Percentiles rank a stretch among this genome's conserved stretches.
These are phyloP conservation scores for Drosophila orosa DNA, from an alignment of 1,140 invertebrate genomes.

Conservation along the genomic window DNA sequence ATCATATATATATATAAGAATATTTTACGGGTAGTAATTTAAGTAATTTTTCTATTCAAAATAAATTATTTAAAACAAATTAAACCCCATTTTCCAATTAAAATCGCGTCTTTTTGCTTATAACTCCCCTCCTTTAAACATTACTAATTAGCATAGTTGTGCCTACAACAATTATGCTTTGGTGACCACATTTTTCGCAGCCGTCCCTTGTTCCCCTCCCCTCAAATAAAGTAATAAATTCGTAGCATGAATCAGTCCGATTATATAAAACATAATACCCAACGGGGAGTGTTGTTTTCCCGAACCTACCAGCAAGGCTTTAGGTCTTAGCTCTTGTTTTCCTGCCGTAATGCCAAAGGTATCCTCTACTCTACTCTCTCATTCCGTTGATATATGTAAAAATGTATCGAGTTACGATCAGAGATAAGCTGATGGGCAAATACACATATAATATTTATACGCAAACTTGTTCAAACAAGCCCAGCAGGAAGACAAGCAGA, in stretches of 20 bases:
- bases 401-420: constrained; percentile 80
- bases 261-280: constrained; percentile 75
- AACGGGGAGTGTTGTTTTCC: constrained; percentile 34
- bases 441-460: constrained; percentile 81
- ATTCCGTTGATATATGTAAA: constrained; percentile 35
- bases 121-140: neutral
- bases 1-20: too few species aligned
- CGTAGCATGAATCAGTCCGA: constrained; percentile 46
- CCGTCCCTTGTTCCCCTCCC: constrained; percentile 1
- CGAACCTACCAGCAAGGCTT: constrained; percentile 30
- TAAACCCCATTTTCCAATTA: neutral
- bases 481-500: constrained; percentile 54
- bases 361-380: neutral
- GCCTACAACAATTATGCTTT: constrained; percentile 69
- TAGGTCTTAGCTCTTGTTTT: constrained; percentile 38
- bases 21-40: too few species aligned
- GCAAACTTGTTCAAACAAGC: constrained; percentile 80
- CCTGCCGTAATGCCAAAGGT: constrained; percentile 24
- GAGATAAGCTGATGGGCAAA: constrained; percentile 77
- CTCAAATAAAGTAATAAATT: neutral
- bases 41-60: neutral
- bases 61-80: neutral
- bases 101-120: neutral
- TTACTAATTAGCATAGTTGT: constrained; percentile 67
- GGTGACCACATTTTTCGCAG: constrained; percentile 59